Conservation (phyloP, 1,140 invertebrate species). For the Brachionus asplanchnoidis region DNA sequence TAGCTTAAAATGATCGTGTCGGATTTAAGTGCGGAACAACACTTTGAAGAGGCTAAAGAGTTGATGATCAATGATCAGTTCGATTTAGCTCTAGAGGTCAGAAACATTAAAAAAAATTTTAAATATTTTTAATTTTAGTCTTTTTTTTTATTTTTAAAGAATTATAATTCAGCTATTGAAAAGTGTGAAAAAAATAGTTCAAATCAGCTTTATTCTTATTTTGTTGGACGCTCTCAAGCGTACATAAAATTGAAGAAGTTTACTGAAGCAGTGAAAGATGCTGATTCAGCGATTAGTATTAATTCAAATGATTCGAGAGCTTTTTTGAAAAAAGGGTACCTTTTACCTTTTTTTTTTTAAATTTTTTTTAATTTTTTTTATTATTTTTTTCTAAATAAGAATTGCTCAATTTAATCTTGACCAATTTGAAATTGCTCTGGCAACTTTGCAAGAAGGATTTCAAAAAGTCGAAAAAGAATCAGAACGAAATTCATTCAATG, state of each 20-base stretch:
- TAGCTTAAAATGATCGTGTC: neutral
- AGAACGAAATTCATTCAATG: constrained; percentile 7
- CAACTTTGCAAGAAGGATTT: neutral
- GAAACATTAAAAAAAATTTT: neutral
- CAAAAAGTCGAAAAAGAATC: constrained; percentile 25
- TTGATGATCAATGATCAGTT: constrained; percentile 22
- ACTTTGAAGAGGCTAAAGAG: constrained; percentile 8
- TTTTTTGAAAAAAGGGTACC: constrained; percentile 31
- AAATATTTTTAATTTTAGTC: neutral
- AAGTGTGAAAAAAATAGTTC: neutral
- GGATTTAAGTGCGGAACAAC: neutral
- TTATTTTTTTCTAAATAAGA: neutral
- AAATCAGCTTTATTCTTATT: neutral
- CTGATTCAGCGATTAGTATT: constrained; percentile 20
- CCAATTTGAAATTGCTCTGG: neutral
- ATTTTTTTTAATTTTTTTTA: neutral
- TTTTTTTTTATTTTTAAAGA: neutral
- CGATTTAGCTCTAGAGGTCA: constrained; percentile 18
- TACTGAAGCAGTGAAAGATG: neutral
- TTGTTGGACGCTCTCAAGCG: constrained; percentile 14
- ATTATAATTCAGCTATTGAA: neutral
- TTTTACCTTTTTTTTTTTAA: neutral
- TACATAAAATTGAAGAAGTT: neutral
- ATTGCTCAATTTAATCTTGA: constrained; percentile 18
- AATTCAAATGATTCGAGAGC: constrained; percentile 18